Conservation (phyloP, 2,113 vertebrate genomes). For the Phainopepla nitens region DNA sequence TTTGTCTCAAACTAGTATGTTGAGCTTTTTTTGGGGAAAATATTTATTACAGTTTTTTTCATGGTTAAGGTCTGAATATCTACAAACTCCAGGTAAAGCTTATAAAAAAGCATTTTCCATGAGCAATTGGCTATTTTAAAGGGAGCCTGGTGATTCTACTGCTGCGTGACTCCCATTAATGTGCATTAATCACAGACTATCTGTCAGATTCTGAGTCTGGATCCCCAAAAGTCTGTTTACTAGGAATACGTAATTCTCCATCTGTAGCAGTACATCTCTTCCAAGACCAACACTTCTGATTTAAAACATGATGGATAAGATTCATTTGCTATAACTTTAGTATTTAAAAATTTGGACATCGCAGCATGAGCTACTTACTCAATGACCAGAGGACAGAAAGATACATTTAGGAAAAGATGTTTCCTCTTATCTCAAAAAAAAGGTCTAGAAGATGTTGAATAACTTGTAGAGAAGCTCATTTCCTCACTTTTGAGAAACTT, state of each 20-base stretch:
- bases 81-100: not conserved
- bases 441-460: not conserved
- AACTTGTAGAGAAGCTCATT: not conserved
- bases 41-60: not conserved
- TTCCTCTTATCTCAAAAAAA: not conserved
- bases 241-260: not conserved
- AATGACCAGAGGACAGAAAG: not conserved
- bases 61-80: not conserved
- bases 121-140: not conserved
- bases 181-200: not conserved
- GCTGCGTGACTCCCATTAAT: rapidly evolving
- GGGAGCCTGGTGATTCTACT: not conserved
- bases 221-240: not conserved
- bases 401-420: not conserved
- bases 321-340: not conserved
- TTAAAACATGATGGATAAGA: not conserved
- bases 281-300: not conserved
- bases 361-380: not conserved
- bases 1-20: not conserved
- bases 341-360: not conserved
- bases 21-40: rapidly evolving
- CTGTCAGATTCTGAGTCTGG: not conserved
- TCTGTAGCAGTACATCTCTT: not conserved
- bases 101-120: not conserved
- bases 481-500: not conserved